Percentiles rank a stretch among this genome's conserved stretches.
Evolutionary conservation across 1,140 invertebrate species (phyloP).

Genomic region (Bombus impatiens): DNA sequence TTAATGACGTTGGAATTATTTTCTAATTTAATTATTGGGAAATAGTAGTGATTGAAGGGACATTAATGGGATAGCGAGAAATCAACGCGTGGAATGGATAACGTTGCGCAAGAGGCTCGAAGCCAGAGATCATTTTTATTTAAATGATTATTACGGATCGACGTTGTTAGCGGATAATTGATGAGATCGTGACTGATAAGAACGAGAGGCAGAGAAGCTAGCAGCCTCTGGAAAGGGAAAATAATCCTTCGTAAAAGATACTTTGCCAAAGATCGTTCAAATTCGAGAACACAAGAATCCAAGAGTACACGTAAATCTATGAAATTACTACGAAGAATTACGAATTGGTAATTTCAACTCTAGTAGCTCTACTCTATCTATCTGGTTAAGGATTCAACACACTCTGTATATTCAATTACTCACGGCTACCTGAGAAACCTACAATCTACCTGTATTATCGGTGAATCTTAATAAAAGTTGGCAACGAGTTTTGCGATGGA

Average conservation of each 20-base stretch:
- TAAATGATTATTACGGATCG: not conserved
- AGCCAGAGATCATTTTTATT: not conserved
- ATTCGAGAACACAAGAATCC: no score
- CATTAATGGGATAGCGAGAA: not conserved
- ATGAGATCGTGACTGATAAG: constrained; percentile 6
- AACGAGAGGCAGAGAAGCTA: no score
- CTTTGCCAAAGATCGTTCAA: no score
- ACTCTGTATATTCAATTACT: no score
- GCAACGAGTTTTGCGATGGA: constrained; percentile 28
- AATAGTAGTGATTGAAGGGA: constrained; percentile 3
- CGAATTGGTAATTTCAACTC: no score
- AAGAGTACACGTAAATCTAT: no score
- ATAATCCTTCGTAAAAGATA: no score
- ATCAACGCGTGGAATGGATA: not conserved
- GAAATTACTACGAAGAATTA: no score
- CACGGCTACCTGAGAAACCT: no score
- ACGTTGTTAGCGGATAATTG: constrained; percentile 8
- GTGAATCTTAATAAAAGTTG: not conserved
- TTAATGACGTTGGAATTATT: constrained; percentile 17
- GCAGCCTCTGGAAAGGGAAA: no score
- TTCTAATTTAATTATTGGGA: constrained; percentile 26
- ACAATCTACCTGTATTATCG: not conserved
- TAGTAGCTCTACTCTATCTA: no score
- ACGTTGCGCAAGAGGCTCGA: not conserved
- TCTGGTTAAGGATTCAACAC: no score